Percentiles rank a stretch among this genome's conserved stretches.
Conservation (phyloP, 2,797 vertebrate genomes). For the Amniataba percoides region DNA sequence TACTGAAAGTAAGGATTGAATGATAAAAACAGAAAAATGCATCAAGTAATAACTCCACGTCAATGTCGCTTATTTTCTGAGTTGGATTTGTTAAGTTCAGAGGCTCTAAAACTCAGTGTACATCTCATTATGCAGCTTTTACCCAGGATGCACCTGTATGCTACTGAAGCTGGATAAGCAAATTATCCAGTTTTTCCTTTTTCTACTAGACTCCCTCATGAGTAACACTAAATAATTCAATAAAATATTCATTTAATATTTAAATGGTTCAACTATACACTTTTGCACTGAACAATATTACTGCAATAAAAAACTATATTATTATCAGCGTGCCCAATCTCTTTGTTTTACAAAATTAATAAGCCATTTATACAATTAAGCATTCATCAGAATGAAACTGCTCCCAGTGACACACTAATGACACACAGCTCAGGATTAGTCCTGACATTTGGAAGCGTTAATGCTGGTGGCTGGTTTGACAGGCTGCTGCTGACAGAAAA, state of each 20-base stretch:
- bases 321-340: background rate
- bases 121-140: background rate
- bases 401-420: background rate
- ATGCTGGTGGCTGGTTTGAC: constrained; percentile 68
- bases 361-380: background rate
- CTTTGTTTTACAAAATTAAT: background rate
- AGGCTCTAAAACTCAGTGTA: background rate
- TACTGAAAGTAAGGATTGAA: no score
- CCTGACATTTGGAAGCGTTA: constrained; percentile 44
- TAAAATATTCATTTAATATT: no score
- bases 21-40: no score
- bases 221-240: background rate
- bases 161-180: background rate
- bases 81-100: no score
- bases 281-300: background rate
- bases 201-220: background rate
- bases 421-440: constrained; percentile 6
- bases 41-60: no score
- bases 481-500: constrained; percentile 68
- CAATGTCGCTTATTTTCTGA: no score
- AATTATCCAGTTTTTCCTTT: background rate
- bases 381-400: background rate
- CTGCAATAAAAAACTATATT: background rate
- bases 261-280: background rate
- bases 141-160: background rate